Evolutionary conservation across 2,888 invertebrate species (phyloP), one percentile per base, ranked within the genome.

Genomic region (Strigamia transsilvanica): DNA sequence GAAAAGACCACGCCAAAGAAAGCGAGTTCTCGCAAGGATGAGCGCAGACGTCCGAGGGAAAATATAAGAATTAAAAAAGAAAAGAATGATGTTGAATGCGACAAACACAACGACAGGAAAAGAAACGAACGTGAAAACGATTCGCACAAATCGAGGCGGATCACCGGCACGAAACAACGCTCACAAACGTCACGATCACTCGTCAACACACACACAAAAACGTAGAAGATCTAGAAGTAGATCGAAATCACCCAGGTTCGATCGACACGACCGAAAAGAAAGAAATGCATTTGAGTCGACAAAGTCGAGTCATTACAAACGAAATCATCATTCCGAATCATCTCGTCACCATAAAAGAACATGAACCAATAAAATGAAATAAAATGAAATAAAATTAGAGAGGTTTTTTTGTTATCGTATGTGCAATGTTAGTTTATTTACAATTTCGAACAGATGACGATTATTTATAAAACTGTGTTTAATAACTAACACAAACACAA

Each of bases 391-490:
- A 3, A 18, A 51, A 51, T n/a, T n/a, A 6, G 7, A 51, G n/a
- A n/a, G n/a, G 21, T 21, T 6, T 6, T 0, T 18, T n/a, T 18
- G n/a, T 56, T 56, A n/a, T 3, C 27, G 27, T n/a, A 56, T 56
- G 56, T 56, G n/a, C 2, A 56, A 56, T 56, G 56, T 56, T 56
- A 56, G 21, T 56, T 56, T 56, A 56, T 56, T 56, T 56, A 56
- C 56, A 56, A 56, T 56, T 56, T 56, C 18, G 56, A 18, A 56
- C 56, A 56, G 18, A 56, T 56, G 56, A 18, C 18, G n/a, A 56
- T 56, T 15, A 56, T n/a, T 56, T 56, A 56, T 56, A 56, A 56
- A 56, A 56, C 56, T 56, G 56, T 56, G 56, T 56, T 56, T 56
- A 21, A 56, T 56, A 56, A 21, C 13, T 56, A 56, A 18, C 21